phyloP scores from a whole-genome alignment of 2,888 invertebrate genomes.

The Clanis bilineata region DNA sequence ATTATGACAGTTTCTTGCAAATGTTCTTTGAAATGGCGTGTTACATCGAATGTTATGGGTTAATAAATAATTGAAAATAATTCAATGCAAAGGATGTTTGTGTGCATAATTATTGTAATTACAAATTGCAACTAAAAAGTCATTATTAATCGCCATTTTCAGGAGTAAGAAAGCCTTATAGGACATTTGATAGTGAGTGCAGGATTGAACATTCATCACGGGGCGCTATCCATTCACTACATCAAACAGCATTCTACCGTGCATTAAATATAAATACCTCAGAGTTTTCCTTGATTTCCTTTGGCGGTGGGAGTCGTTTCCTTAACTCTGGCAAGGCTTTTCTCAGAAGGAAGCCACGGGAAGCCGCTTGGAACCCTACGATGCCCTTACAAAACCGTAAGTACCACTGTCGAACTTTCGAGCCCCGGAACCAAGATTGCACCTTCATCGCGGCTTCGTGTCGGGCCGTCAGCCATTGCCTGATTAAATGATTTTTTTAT shows the following conservation, averaged over 20 bases:
- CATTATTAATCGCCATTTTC: background rate
- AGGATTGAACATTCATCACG: background rate
- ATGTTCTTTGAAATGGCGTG: background rate
- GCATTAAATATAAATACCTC: constrained; percentile 8
- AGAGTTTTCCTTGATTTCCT: constrained; percentile 18
- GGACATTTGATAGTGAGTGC: background rate
- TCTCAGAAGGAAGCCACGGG: constrained; percentile 85
- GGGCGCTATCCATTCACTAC: constrained; percentile 9
- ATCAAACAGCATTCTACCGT: background rate
- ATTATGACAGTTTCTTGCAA: background rate
- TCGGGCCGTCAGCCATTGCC: constrained; percentile 75
- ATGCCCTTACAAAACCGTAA: constrained; percentile 82
- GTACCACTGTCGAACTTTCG: constrained; percentile 85
- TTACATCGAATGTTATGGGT: background rate
- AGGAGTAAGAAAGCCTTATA: background rate
- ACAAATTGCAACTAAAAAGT: background rate
- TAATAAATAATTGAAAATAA: too few relatives aligned
- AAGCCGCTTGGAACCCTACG: constrained; percentile 87
- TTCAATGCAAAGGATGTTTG: too few relatives aligned
- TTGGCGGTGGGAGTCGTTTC: constrained; percentile 34
- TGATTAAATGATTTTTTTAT: constrained; percentile 26
- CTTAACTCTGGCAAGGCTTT: constrained; percentile 75
- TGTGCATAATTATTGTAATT: too few relatives aligned
- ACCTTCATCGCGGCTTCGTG: constrained; percentile 85
- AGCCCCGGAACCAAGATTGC: constrained; percentile 90